These are phyloP conservation scores for Choreutis nemorana DNA, from an alignment of 2,888 invertebrate genomes.

Conservation along the genomic window DNA sequence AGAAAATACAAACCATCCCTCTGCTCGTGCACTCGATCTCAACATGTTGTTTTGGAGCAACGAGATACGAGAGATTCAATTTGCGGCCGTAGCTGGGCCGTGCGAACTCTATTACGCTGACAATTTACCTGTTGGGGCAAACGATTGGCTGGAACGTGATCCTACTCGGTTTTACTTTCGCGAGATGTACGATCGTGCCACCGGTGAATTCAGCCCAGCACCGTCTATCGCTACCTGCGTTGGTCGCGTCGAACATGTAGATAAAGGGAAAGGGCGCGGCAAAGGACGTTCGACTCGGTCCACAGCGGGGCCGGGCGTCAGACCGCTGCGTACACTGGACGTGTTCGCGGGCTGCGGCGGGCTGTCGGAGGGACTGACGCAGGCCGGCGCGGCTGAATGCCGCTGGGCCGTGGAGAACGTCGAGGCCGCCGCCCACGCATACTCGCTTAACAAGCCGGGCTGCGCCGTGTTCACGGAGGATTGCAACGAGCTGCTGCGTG, in stretches of 20 bases:
- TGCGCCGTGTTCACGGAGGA: slow-evolving; percentile 83
- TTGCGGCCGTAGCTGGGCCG: slow-evolving; percentile 71
- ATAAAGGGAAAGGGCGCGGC: slow-evolving; percentile 72
- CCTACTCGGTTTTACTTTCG: slow-evolving; percentile 79
- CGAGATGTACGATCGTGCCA: slow-evolving; percentile 68
- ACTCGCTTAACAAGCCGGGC: slow-evolving; percentile 75
- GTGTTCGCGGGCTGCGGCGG: slow-evolving; percentile 91
- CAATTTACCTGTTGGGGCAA: slow-evolving; percentile 60
- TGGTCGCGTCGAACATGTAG: slow-evolving; percentile 65
- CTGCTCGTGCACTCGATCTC: slow-evolving; percentile 70
- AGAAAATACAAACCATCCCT: slow-evolving; percentile 74
- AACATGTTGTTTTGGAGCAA: slow-evolving; percentile 82
- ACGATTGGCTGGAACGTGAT: slow-evolving; percentile 70
- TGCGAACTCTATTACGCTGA: slow-evolving; percentile 74
- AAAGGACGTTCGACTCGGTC: slow-evolving; percentile 68
- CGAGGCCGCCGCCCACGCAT: slow-evolving; percentile 80
- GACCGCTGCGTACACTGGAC: slow-evolving; percentile 74
- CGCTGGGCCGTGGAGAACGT: slow-evolving; percentile 86
- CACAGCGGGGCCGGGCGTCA: slow-evolving; percentile 21
- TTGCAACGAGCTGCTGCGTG: slow-evolving; percentile 75
- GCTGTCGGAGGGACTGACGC: slow-evolving; percentile 76
- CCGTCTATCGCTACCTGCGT: slow-evolving; percentile 66
- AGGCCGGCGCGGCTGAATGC: slow-evolving; percentile 73
- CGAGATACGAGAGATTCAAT: slow-evolving; percentile 70
- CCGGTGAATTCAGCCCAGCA: slow-evolving; percentile 67